A percentile compares a stretch with the other conserved stretches of the same genome.
These are phyloP conservation scores for Pelodiscus sinensis DNA, from an alignment of 2,113 vertebrate species.

Conservation along the genomic window DNA sequence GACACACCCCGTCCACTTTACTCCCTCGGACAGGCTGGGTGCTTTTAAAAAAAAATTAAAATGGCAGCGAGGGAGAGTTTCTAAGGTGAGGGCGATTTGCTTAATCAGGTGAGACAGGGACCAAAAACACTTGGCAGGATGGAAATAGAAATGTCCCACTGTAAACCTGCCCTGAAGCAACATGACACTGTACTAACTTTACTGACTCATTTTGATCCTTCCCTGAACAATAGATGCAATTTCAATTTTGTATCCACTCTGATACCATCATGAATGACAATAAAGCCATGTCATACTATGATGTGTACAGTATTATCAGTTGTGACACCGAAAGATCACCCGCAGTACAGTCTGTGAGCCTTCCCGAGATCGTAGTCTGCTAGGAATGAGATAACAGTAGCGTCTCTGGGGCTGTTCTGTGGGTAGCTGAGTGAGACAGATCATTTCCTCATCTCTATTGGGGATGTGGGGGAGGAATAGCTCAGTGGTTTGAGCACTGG, in stretches of 20 bases:
- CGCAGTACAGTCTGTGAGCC: background rate
- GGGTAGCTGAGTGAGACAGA: background rate
- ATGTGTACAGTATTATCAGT: background rate
- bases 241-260: background rate
- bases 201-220: background rate
- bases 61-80: accelerated
- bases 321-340: background rate
- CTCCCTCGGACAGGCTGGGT: background rate
- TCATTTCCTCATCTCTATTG: background rate
- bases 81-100: background rate
- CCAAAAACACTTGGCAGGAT: accelerated
- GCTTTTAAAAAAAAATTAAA: background rate
- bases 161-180: background rate
- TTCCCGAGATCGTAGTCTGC: accelerated
- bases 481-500: too few species aligned
- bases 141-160: accelerated
- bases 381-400: accelerated
- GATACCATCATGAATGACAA: background rate
- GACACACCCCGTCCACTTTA: background rate
- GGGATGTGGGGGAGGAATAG: background rate
- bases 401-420: background rate
- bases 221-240: accelerated
- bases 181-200: background rate
- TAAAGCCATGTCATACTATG: background rate
- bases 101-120: background rate